These are phyloP conservation scores for Drosophila tanythrix DNA, from an alignment of 2,888 invertebrate genomes.

Conservation along the genomic window DNA sequence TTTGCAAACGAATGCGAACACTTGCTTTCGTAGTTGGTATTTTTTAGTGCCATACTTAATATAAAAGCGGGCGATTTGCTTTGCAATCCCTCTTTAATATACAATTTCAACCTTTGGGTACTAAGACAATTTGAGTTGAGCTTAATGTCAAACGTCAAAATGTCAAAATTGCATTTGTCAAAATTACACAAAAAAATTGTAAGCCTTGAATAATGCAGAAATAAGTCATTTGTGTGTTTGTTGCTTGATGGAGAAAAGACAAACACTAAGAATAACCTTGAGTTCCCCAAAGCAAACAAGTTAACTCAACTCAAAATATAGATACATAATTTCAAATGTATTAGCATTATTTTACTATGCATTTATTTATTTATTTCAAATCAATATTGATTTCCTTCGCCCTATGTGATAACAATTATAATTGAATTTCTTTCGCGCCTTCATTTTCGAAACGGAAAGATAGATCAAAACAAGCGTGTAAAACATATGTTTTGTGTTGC, in stretches of 20 bases:
- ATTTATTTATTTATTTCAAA: not conserved
- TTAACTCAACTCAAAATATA: not conserved
- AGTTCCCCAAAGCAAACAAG: not conserved
- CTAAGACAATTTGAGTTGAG: not conserved
- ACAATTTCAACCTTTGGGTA: not conserved
- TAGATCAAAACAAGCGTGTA: slow-evolving; percentile 59
- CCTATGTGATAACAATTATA: not conserved
- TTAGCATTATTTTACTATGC: not conserved
- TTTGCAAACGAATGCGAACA: slow-evolving; percentile 34
- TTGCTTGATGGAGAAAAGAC: not conserved
- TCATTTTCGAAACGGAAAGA: slow-evolving; percentile 11
- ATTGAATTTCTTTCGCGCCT: slow-evolving; percentile 15
- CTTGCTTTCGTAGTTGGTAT: slow-evolving; percentile 33
- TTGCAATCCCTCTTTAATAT: not conserved
- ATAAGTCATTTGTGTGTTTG: slow-evolving; percentile 13
- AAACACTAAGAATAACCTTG: not conserved
- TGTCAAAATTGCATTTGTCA: not conserved
- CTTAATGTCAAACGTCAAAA: not conserved
- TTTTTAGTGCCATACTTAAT: slow-evolving; percentile 47
- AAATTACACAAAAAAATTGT: not conserved
- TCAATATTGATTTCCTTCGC: not conserved
- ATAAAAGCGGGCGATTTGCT: not conserved
- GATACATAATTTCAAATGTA: not conserved
- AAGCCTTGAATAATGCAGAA: not conserved
- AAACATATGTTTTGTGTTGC: slow-evolving; percentile 64